A percentile compares a stretch with the other conserved stretches of the same genome.
Conservation (phyloP, 2,797 vertebrate species). For the Sardinella longiceps region DNA sequence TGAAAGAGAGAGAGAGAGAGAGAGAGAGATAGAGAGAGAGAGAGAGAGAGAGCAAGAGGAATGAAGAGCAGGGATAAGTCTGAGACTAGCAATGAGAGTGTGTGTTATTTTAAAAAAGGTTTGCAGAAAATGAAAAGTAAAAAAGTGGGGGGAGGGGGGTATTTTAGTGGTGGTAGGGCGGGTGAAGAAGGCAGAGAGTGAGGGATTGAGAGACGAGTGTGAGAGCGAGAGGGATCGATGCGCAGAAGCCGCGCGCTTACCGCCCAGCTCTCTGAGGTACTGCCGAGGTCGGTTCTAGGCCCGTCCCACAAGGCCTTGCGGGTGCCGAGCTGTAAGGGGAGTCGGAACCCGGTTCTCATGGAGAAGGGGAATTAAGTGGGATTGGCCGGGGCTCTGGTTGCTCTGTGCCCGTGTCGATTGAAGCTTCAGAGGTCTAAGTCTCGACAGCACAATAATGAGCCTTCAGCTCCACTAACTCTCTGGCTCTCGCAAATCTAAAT, state of each 20-base stretch:
- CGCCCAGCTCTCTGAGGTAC: background rate
- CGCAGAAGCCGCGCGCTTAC: slow-evolving; percentile 32
- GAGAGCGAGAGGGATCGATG: slow-evolving; percentile 51
- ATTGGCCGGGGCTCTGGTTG: slow-evolving; percentile 67
- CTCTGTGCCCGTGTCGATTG: slow-evolving; percentile 59
- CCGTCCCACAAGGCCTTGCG: slow-evolving; percentile 48
- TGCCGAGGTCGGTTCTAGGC: slow-evolving; percentile 43
- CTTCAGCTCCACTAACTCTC: slow-evolving; percentile 36
- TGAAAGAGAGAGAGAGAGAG: background rate
- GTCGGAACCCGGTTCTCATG: slow-evolving; percentile 41
- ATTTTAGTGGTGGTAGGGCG: background rate
- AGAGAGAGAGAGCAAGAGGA: background rate
- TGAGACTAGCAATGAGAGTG: background rate
- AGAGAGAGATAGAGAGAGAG: slow-evolving; percentile 25
- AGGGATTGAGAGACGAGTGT: slow-evolving; percentile 23
- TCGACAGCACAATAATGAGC: slow-evolving; percentile 66
- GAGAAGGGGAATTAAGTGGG: slow-evolving; percentile 67
- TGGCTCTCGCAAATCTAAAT: background rate
- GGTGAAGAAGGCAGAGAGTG: background rate
- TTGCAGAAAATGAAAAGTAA: slow-evolving; percentile 3
- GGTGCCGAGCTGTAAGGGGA: slow-evolving; percentile 60
- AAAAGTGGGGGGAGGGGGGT: background rate
- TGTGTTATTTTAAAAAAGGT: background rate
- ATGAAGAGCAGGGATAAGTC: background rate
- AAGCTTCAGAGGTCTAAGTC: slow-evolving; percentile 65